A percentile compares a stretch with the other conserved stretches of the same genome.
Conservation (phyloP, 2,888 invertebrate species). For the Strigamia crassipes region DNA sequence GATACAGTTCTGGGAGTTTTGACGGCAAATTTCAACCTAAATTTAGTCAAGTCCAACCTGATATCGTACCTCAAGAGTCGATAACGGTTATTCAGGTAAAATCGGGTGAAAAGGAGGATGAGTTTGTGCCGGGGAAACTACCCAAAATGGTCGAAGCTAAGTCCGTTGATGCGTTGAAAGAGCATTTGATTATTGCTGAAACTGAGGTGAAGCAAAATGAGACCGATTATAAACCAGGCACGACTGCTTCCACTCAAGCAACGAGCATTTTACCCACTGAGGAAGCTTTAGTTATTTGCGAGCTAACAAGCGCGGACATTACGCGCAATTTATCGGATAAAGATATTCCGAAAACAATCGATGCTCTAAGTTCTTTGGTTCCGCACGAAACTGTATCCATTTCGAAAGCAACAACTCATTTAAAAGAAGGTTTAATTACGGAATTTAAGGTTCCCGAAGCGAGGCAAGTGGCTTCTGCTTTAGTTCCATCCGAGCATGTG, state of each 20-base stretch:
- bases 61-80: slow-evolving; percentile 66
- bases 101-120: slow-evolving; percentile 66
- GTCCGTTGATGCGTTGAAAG: slow-evolving; percentile 47
- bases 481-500: slow-evolving; percentile 18
- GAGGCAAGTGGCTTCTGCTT: background rate
- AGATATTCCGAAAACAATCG: slow-evolving; percentile 29
- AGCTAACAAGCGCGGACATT: background rate
- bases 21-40: background rate
- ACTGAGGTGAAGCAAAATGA: background rate
- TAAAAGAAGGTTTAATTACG: slow-evolving; percentile 36
- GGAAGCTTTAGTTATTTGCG: slow-evolving; percentile 27
- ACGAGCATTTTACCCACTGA: slow-evolving; percentile 23
- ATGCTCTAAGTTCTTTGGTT: slow-evolving; percentile 43
- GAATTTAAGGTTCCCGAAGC: background rate
- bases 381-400: slow-evolving; percentile 48
- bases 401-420: slow-evolving; percentile 43
- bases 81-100: slow-evolving; percentile 68
- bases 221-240: background rate
- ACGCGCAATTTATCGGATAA: slow-evolving; percentile 32
- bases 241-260: slow-evolving; percentile 49
- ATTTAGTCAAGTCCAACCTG: background rate
- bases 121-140: slow-evolving; percentile 46
- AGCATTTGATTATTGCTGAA: slow-evolving; percentile 49
- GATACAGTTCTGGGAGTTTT: background rate
- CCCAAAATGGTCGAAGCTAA: slow-evolving; percentile 49